Percentiles rank a stretch among this genome's conserved stretches.
Conservation (phyloP, 2,797 vertebrate species). For the Gallinago nigripennis region DNA sequence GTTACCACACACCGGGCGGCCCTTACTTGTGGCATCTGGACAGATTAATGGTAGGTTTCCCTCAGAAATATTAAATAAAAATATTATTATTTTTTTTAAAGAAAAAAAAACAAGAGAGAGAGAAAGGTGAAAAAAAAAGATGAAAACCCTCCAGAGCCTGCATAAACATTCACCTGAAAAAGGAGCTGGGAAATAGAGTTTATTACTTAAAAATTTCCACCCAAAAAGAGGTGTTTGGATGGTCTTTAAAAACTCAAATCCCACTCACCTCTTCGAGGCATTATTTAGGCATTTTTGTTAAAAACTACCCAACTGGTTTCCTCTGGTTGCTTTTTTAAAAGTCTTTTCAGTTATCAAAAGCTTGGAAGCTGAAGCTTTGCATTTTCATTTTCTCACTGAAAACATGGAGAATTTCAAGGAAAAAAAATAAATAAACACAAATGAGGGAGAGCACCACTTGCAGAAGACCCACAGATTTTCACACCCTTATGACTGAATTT, state of each 20-base stretch:
- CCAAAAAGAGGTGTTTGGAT: neutral
- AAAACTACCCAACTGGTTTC: neutral
- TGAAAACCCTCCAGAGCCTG: neutral
- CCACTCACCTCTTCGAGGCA: neutral
- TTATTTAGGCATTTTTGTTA: neutral
- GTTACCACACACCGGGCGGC: neutral
- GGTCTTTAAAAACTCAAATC: neutral
- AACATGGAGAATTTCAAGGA: neutral
- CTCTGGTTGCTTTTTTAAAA: neutral
- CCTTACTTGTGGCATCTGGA: neutral
- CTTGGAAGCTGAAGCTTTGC: rapidly evolving
- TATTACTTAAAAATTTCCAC: neutral
- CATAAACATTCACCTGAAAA: neutral
- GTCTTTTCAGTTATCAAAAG: neutral
- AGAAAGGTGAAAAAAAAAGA: neutral
- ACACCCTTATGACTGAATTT: neutral
- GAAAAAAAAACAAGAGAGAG: rapidly evolving
- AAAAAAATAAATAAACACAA: neutral
- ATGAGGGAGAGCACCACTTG: neutral
- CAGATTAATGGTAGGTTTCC: neutral
- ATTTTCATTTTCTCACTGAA: neutral
- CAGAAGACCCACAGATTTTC: neutral
- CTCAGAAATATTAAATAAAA: slow-evolving; percentile 7
- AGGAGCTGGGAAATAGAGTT: neutral
- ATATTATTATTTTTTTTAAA: neutral